These are phyloP conservation scores for Porites rus DNA, from an alignment of 92 coral and sea anemone genomes.

Conservation along the genomic window DNA sequence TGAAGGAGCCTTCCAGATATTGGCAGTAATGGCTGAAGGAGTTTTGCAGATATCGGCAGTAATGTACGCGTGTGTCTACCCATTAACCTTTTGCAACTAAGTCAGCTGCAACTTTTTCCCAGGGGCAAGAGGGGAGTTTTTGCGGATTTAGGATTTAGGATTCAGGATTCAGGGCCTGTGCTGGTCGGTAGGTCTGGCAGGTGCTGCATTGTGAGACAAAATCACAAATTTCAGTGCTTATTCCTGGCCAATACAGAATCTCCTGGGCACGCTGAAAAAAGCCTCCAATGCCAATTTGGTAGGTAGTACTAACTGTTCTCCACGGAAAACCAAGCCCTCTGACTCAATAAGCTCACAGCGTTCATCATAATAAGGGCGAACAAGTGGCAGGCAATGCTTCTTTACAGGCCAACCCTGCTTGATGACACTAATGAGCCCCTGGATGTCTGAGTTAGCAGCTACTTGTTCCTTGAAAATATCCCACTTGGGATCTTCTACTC, in stretches of 20 bases:
- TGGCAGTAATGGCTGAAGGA: conserved; percentile 28
- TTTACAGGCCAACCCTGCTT: conserved; percentile 35
- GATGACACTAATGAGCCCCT: conserved; percentile 15
- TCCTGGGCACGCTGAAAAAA: no score
- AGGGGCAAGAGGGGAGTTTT: background rate
- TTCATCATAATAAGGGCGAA: no score
- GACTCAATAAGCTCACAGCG: no score
- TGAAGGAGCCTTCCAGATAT: no score
- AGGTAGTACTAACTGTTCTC: no score
- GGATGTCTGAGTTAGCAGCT: background rate
- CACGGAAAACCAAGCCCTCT: no score
- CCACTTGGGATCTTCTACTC: background rate
- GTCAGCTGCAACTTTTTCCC: background rate
- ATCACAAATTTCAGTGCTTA: background rate
- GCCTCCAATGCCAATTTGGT: no score
- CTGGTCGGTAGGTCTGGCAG: background rate
- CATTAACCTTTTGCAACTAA: conserved; percentile 28
- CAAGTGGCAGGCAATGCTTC: background rate
- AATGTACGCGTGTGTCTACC: conserved; percentile 35
- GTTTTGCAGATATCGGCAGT: conserved; percentile 28
- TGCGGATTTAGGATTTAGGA: background rate
- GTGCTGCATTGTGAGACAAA: background rate
- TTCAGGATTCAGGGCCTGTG: background rate
- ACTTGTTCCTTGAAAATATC: background rate
- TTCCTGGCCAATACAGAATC: conserved; percentile 13